Evolutionary conservation across 2,888 invertebrate species (phyloP).

Genomic region (Rotaria sp.): DNA sequence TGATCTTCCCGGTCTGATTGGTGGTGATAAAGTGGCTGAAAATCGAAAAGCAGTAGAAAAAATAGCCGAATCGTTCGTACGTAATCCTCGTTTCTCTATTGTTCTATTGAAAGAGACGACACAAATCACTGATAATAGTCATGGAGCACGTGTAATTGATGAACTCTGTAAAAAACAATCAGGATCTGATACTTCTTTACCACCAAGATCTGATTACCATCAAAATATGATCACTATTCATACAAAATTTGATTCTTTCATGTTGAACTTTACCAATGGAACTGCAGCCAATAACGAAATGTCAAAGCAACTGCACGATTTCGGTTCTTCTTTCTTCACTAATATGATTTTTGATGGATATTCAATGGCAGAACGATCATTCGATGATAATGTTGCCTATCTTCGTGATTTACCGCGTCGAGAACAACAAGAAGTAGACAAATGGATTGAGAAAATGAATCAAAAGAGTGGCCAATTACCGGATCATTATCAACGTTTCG

Average conservation of each 20-base stretch:
- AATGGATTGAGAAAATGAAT: background rate
- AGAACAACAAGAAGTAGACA: background rate
- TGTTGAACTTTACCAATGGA: background rate
- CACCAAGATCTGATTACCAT: background rate
- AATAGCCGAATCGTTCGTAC: background rate
- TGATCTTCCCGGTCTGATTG: background rate
- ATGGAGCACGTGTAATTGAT: background rate
- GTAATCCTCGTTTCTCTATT: background rate
- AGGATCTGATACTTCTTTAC: background rate
- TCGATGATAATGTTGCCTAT: background rate
- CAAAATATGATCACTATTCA: background rate
- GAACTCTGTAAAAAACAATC: background rate
- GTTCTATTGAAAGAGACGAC: background rate
- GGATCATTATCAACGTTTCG: no score
- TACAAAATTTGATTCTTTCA: background rate
- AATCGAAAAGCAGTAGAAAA: background rate
- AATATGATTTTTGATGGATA: constrained; percentile 3
- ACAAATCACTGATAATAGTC: background rate
- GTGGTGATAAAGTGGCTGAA: background rate
- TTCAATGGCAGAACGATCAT: background rate
- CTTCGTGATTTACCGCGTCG: background rate
- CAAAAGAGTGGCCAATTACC: no score
- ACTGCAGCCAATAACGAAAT: background rate
- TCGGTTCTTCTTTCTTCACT: background rate
- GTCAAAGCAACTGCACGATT: background rate